Evolutionary conservation across 2,888 invertebrate genomes (phyloP), one percentile per base, ranked within the genome.

Genomic region (Thymelicus sylvestris): DNA sequence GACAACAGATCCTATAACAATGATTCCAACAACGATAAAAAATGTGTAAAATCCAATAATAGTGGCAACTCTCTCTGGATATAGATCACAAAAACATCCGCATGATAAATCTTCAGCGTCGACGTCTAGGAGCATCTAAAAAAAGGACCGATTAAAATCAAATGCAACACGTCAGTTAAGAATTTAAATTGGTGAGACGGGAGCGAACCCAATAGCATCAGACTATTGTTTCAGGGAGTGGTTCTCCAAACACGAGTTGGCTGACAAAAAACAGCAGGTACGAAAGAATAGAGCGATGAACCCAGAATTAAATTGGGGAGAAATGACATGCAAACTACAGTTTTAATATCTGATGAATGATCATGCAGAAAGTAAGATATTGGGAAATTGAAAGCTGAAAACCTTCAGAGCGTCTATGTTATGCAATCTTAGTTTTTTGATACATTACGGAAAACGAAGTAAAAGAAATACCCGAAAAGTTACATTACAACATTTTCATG

Each of bases 251-350:
- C 90, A 92, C 79, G 77, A 75, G 79, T 75, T 80, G 77, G 81
- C 78, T 66, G 88, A 91, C 86, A 92, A 93, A 92, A 93, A 92
- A 91, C 88, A 91, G 86, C 91, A 91, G 93, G 93, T 91, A 92
- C 78, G 41, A 41, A 72, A 31, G 31, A 31, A 73, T 63, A 67
- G 71, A 76, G 77, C 67, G 73, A 60, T 64, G 50, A 65, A 61
- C 72, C 64, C 73, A 65, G 79, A 78, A 75, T 75, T 78, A 82
- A 70, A 80, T 76, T 57, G 44, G 67, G 44, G 71, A 44, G 72
- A 74, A 75, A 71, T 64, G 69, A 74, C 72, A 73, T 19, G 57
- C 52, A 50, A 66, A 50, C 31, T 41, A 44, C 10, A 57, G 19
- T 47, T 66, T 55, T 38, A 57, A 44, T 24, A 15, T 24, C 12